phyloP scores from a whole-genome alignment of 2,797 vertebrate species.

The Ibycter americanus region DNA sequence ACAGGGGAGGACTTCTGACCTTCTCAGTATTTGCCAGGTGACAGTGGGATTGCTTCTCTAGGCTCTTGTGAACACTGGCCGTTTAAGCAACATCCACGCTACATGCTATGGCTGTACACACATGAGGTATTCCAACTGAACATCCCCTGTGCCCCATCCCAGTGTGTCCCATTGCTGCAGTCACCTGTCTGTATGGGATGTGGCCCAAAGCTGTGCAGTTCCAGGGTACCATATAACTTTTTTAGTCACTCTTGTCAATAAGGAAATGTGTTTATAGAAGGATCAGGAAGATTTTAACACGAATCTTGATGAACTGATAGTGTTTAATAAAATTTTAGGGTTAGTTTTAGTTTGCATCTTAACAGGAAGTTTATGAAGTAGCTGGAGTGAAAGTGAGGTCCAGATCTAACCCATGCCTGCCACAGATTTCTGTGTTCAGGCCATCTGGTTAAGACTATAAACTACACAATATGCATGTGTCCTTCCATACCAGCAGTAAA shows the following conservation, averaged over 20 bases:
- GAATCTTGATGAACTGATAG: neutral
- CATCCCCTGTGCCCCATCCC: neutral
- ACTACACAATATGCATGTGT: neutral
- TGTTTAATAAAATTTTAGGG: neutral
- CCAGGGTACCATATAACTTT: neutral
- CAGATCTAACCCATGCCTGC: neutral
- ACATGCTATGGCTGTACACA: rapidly evolving
- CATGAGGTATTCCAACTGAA: neutral
- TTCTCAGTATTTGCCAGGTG: neutral
- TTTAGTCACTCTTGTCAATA: neutral
- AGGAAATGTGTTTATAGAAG: neutral
- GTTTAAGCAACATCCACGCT: too few species aligned
- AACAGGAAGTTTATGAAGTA: neutral
- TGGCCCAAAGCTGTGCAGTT: neutral
- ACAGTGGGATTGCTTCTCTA: neutral
- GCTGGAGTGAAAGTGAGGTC: neutral
- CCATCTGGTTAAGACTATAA: neutral
- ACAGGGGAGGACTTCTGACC: neutral
- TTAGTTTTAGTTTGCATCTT: neutral
- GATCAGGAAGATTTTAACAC: neutral
- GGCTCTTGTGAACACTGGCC: neutral
- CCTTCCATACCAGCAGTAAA: neutral
- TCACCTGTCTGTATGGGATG: neutral
- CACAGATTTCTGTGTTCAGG: neutral
- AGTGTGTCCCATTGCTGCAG: neutral